Conservation (phyloP, 2,888 invertebrate species). For the Venustoraphidia nigricollis region DNA sequence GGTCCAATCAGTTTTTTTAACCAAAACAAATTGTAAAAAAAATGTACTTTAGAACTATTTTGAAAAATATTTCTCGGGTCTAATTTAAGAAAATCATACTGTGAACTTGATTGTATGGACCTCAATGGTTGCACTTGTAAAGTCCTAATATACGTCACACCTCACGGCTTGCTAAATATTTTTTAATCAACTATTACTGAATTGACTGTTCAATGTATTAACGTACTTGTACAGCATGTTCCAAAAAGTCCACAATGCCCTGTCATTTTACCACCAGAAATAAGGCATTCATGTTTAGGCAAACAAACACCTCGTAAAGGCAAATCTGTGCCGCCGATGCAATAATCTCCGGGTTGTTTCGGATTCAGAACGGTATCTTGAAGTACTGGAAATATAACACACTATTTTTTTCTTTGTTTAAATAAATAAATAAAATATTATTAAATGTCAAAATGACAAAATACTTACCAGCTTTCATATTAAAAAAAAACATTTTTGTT, state of each 20-base stretch:
- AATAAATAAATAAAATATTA: not conserved
- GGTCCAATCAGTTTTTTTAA: no score
- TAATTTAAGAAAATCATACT: no score
- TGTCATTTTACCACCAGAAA: not conserved
- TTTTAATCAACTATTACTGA: not conserved
- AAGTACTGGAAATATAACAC: not conserved
- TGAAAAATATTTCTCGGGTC: no score
- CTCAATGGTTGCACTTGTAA: no score
- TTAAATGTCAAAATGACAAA: not conserved
- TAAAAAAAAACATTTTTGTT: no score
- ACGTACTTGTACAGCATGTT: slow-evolving; percentile 34
- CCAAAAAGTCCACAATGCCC: slow-evolving; percentile 35
- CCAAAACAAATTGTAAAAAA: no score
- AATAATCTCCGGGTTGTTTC: not conserved
- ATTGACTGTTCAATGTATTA: not conserved
- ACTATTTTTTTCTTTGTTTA: not conserved
- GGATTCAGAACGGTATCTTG: not conserved
- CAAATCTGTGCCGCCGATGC: not conserved
- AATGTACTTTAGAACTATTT: no score
- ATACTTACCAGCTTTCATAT: not conserved
- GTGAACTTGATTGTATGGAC: no score
- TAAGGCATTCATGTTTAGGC: not conserved
- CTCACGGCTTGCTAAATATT: not conserved
- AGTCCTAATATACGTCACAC: no score
- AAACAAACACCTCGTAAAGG: not conserved